Conservation (phyloP, 2,888 invertebrate species). For the Chrysolina americana region DNA sequence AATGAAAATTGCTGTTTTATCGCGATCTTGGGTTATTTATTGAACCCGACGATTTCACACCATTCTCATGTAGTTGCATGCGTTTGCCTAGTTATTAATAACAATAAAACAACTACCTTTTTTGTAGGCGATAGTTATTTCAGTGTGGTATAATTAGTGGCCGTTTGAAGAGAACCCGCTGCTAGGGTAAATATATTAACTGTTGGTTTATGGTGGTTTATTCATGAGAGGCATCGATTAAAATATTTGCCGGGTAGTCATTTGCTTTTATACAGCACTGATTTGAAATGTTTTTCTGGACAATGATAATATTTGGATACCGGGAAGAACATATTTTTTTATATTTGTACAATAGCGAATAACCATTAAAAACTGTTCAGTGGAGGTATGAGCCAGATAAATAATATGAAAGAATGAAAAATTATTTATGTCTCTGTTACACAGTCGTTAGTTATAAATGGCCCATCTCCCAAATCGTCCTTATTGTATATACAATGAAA, state of each 20-base stretch:
- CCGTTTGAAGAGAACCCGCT: not conserved
- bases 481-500: no score
- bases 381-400: no score
- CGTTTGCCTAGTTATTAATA: constrained; percentile 39
- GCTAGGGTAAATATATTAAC: constrained; percentile 9
- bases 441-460: no score
- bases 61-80: constrained; percentile 37
- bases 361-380: no score
- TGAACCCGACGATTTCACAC: constrained; percentile 40
- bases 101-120: constrained; percentile 35
- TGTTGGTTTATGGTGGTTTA: constrained; percentile 12
- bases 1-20: constrained; percentile 41
- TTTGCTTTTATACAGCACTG: no score
- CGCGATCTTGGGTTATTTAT: constrained; percentile 41
- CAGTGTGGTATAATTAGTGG: constrained; percentile 32
- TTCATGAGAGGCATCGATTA: not conserved
- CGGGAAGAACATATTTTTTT: no score
- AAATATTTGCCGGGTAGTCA: not conserved
- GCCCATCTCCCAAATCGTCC: no score
- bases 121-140: constrained; percentile 25
- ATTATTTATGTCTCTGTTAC: no score
- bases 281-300: no score
- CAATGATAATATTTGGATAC: no score
- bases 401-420: no score
- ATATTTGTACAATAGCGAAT: no score